A percentile compares a stretch with the other conserved stretches of the same genome.
Evolutionary conservation across 2,797 vertebrate genomes (phyloP).

Genomic region (Anomalospiza imberbis): DNA sequence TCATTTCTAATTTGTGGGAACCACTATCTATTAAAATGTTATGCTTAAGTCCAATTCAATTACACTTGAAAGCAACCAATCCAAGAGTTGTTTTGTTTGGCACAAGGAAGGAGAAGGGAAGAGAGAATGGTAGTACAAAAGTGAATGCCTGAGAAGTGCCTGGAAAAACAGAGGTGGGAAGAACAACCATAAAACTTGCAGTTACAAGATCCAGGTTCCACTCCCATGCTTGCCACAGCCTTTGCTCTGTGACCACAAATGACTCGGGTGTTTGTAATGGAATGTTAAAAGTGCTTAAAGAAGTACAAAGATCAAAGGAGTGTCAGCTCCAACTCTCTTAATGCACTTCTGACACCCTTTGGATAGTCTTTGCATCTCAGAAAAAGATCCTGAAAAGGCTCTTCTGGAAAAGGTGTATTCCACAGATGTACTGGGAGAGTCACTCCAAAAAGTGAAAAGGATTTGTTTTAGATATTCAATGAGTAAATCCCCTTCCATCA

Average conservation of each 20-base stretch:
- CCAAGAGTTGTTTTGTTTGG: neutral
- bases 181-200: neutral
- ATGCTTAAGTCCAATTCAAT: neutral
- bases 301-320: neutral
- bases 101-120: neutral
- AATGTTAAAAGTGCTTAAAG: neutral
- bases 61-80: neutral
- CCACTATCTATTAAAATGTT: neutral
- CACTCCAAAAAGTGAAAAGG: neutral
- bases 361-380: neutral
- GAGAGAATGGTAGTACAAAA: neutral
- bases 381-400: neutral
- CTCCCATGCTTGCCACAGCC: neutral
- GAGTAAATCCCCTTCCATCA: neutral
- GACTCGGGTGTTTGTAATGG: neutral
- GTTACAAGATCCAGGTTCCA: neutral
- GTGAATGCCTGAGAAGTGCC: neutral
- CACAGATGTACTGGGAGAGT: neutral
- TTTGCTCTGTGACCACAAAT: neutral
- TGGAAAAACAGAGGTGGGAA: neutral
- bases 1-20: neutral
- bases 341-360: neutral
- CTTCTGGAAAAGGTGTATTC: neutral
- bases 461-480: neutral
- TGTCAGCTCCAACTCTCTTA: neutral